Evolutionary conservation across 2,797 vertebrate species (phyloP).

Genomic region (Sebastes trivittatus): DNA sequence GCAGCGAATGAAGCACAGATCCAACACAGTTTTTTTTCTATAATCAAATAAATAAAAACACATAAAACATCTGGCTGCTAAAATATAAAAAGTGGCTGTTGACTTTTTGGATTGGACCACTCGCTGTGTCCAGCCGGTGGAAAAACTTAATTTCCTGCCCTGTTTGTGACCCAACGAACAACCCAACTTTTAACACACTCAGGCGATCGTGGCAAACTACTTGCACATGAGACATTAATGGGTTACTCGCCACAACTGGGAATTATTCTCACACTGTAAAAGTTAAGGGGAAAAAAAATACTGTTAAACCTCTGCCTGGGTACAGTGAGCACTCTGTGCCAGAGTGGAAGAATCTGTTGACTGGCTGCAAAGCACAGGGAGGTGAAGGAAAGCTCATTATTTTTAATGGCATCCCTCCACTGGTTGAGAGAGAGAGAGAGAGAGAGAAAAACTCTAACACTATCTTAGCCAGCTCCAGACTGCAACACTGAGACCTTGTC

Average conservation of each 20-base stretch:
- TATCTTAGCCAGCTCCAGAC: constrained; percentile 10
- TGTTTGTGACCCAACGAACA: constrained; percentile 58
- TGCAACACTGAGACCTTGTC: constrained; percentile 31
- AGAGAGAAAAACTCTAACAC: neutral
- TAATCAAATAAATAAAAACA: constrained; percentile 28
- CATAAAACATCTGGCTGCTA: constrained; percentile 48
- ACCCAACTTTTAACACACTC: constrained; percentile 38
- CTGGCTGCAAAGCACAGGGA: constrained; percentile 48
- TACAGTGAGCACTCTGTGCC: constrained; percentile 60
- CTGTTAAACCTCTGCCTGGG: constrained; percentile 51
- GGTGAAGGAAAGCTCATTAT: constrained; percentile 73
- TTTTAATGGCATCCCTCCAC: constrained; percentile 65
- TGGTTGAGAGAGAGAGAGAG: neutral
- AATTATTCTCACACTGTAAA: constrained; percentile 75
- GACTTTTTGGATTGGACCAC: constrained; percentile 15
- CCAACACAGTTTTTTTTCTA: neutral
- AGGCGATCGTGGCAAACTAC: constrained; percentile 37
- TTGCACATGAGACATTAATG: constrained; percentile 55
- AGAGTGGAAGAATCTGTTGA: constrained; percentile 57
- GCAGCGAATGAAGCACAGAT: neutral
- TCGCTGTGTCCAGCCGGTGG: constrained; percentile 30
- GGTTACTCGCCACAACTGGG: constrained; percentile 48
- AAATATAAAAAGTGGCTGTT: constrained; percentile 29
- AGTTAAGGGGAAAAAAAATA: constrained; percentile 42
- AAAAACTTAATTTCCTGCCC: constrained; percentile 71